Base-by-base conservation (phyloP, 2,888 invertebrate species). In the Dicyrtoma fusca region DNA sequence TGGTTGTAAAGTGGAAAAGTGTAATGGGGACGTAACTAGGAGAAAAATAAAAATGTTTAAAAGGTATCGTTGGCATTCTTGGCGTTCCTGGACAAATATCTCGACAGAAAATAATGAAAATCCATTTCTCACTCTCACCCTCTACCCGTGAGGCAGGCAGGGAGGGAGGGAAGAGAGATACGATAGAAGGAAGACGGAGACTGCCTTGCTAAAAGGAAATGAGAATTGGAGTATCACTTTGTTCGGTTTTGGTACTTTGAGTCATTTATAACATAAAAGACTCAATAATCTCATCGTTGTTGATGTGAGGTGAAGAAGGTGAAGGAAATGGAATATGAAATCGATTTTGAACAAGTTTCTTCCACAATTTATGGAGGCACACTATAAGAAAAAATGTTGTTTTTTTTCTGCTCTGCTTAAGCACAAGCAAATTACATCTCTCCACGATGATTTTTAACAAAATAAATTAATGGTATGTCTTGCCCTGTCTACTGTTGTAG, bases 321-420 rank as follows among this genome's bases (percentile, higher is more conserved):
- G 19, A 59, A 59, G 14, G 59, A n/a, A 59, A 59, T 59, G 21
- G 59, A 59, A 59, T 59, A 59, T 59, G 13, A 59, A 59, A 59
- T 59, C 25, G 59, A 59, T 59, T 59, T n/a, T 59, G 25, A 59
- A 25, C 25, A 26, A 21, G 14, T 26, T 23, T 55, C n/a, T n/a
- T n/a, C n/a, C n/a, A n/a, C n/a, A 1, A 8, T 59, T 26, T 59
- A 34, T 34, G 34, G 8, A 34, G 8, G 34, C 34, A 3, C 34
- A 34, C 8, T 34, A 34, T 34, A 5, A 34, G 34, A 34, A 34
- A 34, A 34, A 5, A 34, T 8, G 3, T 8, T 5, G 8, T 34
- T 34, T 34, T 34, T 34, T 34, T 34, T 34, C 34, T 34, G 34
- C 34, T n/a, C n/a, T 34, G 8, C 34, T 34, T 34, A 34, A 49